Base-by-base conservation (phyloP, 1,140 invertebrate species). In the Eufriesea mexicana region DNA sequence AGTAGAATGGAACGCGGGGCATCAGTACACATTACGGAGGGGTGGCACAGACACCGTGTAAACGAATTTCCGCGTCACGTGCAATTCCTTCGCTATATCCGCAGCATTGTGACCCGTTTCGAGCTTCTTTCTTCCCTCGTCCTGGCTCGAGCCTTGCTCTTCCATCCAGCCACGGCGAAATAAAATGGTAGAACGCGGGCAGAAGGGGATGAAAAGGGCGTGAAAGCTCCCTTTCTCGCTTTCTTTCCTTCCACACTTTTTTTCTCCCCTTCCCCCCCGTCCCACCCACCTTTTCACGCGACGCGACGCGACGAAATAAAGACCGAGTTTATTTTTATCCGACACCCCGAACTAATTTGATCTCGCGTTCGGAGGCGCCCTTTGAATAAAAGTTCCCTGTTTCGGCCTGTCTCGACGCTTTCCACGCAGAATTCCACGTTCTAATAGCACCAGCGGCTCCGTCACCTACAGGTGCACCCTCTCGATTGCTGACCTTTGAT, bases 331-430 rank as follows among this genome's bases (percentile, higher is more conserved):
- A 89, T 89, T 89, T 89, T 89, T 79, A 89, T 82, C 80, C 23
- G 75, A 79, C 82, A 59, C 84, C 83, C 74, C 54, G 68, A 89
- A 84, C 88, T 89, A 90, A 90, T 90, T 89, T 86, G 78, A 90
- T 90, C 86, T 84, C 84, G 61, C 80, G 79, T 86, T 85, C 83
- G 76, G 78, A 72, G 85, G 83, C 79, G 68, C 78, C 85, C 86
- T 83, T 88, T 86, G 89, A 89, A 90, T 89, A 90, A 89, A 88
- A 83, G 83, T 86, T 75, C 72, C 67, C 79, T 78, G 66, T 78
- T 75, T 68, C 57, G 35, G 10, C 6, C 16, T 23, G 84, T 49
- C 59, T 61, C 42, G 61, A 35, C 57, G 73, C 45, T 79, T 68
- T 61, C n/a, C n/a, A 42, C 59, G 83, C 54, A n/a, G 55, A 73